Conservation (phyloP, 2,113 vertebrate species). For the Propithecus coquereli region DNA sequence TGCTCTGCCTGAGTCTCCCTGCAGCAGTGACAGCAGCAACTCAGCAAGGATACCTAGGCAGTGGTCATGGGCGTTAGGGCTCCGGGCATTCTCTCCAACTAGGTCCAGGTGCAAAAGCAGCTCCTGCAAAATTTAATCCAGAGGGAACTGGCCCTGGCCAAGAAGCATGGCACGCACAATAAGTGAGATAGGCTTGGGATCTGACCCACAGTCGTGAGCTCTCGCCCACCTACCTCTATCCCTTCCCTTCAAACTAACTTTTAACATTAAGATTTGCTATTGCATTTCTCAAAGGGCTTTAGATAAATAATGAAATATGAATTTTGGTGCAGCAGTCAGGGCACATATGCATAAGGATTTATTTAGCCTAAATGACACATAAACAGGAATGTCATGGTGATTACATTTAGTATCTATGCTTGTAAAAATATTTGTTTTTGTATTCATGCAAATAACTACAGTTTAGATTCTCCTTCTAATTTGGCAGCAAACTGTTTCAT, state of each 20-base stretch:
- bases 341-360: background rate
- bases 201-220: fast-evolving
- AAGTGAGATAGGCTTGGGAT: conserved; percentile 86
- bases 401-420: background rate
- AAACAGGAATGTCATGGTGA: background rate
- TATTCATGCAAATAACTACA: background rate
- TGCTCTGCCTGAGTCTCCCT: too few species aligned
- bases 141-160: conserved; percentile 88
- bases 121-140: conserved; percentile 90
- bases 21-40: too few species aligned
- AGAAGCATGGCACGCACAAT: conserved; percentile 90
- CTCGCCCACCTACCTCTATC: background rate
- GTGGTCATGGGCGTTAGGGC: too few species aligned
- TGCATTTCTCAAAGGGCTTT: background rate
- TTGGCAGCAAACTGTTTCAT: background rate
- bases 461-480: background rate
- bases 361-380: background rate
- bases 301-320: conserved; percentile 2
- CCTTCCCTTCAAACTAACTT: background rate
- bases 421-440: background rate
- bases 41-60: too few species aligned
- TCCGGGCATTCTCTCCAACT: too few species aligned
- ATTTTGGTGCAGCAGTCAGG: background rate
- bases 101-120: too few species aligned
- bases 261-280: conserved; percentile 4